Evolutionary conservation across 2,113 vertebrate genomes (phyloP).

Genomic region (Laticauda colubrina): DNA sequence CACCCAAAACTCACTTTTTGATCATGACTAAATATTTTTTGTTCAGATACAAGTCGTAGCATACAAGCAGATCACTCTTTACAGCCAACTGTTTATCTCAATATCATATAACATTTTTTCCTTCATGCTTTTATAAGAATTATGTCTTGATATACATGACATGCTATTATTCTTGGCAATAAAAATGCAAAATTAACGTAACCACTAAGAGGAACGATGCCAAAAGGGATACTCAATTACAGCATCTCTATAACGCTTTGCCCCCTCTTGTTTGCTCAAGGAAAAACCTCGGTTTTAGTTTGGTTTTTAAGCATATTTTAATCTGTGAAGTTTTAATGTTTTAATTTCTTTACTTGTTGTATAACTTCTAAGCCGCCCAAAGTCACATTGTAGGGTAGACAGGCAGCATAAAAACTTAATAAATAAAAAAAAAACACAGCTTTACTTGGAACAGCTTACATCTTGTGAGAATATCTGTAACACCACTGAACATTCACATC

Average conservation of each 20-base stretch:
- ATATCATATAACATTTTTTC: background rate
- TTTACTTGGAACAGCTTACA: background rate
- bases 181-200: background rate
- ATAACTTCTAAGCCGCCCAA: background rate
- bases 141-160: background rate
- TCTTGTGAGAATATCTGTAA: background rate
- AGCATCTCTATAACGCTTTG: background rate
- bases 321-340: background rate
- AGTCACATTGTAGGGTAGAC: background rate
- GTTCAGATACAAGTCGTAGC: background rate
- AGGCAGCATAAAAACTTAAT: background rate
- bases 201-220: constrained; percentile 6
- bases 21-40: background rate
- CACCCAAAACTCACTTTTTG: background rate
- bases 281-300: background rate
- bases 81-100: background rate
- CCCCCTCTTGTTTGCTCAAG: background rate
- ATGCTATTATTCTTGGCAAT: constrained; percentile 5
- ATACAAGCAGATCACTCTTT: background rate
- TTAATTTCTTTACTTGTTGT: background rate
- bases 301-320: background rate
- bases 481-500: background rate
- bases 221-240: background rate
- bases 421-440: background rate
- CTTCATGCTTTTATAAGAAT: background rate